Base-by-base conservation (phyloP, 2,888 invertebrate species). In the Autographa pulchrina region DNA sequence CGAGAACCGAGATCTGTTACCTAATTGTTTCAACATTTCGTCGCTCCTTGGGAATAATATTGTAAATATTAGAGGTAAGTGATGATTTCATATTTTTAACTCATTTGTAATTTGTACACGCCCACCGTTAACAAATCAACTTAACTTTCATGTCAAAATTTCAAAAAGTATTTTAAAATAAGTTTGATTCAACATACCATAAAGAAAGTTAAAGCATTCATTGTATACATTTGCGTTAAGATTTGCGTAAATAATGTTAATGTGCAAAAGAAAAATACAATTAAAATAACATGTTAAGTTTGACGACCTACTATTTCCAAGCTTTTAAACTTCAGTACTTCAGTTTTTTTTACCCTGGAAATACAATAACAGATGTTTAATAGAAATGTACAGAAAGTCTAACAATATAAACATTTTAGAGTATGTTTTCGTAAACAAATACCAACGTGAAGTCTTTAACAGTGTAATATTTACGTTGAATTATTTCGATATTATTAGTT, bases 51-150 rank as follows among this genome's bases (percentile, higher is more conserved):
- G 73, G 85, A 80, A 78, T 70, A 65, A 68, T 76, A 78, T 75
- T 83, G 74, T 78, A 75, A 72, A 74, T 85, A 76, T 76, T 80
- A 69, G 68, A 68, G 86, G 86, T 86, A 77, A 85, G 86, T 86
- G 65, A 74, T 32, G 62, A 59, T 74, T 77, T 78, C 58, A 73
- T 80, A 74, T 81, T 83, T 78, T 77, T 77, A 80, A 71, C 68
- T 62, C 48, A 71, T 68, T 77, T 79, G 71, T 70, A 79, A 78
- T 75, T 71, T 70, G 86, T 75, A 77, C 84, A 87, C 88, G 88
- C 86, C 88, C 88, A 87, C 87, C 70, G 72, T 74, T 68, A 38
- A 38, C 41, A 13, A 5, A 31, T 7, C 48, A 6, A 48, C n/a
- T 14, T n/a, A n/a, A 14, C n/a, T n/a, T 48, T 48, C n/a, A 16